Percentiles rank a stretch among this genome's conserved stretches.
Conservation (phyloP, 2,888 invertebrate genomes). For the Drosophila infuscata region DNA sequence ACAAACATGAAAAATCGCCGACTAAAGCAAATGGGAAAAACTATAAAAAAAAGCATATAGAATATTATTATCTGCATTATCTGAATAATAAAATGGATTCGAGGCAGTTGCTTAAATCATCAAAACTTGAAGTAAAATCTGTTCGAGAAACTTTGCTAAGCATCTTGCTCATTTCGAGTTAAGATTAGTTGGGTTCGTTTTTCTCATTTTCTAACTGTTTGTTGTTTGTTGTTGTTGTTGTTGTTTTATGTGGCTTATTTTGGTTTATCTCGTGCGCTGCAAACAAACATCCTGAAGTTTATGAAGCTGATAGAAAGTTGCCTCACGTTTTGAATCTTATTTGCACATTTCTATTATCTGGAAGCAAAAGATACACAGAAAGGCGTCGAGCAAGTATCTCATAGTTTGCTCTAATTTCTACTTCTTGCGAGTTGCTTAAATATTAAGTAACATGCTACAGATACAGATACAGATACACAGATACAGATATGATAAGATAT, state of each 20-base stretch:
- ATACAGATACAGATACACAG: conserved; percentile 39
- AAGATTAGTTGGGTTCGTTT: not conserved
- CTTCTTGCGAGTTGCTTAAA: conserved; percentile 70
- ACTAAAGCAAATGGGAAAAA: conserved; percentile 2
- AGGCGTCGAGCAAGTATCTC: conserved; percentile 41
- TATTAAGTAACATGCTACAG: conserved; percentile 72
- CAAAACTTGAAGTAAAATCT: conserved; percentile 6
- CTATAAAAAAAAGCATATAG: not conserved
- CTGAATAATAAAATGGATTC: not conserved
- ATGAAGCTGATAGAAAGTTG: conserved; percentile 61
- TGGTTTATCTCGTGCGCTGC: conserved; percentile 38
- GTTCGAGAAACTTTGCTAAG: conserved; percentile 28
- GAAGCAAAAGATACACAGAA: conserved; percentile 20
- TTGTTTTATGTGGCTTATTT: conserved; percentile 27
- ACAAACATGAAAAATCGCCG: not conserved
- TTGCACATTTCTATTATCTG: conserved; percentile 75
- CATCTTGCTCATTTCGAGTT: conserved; percentile 12
- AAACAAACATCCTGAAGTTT: conserved; percentile 38
- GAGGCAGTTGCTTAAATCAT: conserved; percentile 5
- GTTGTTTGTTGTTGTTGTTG: conserved; percentile 12
- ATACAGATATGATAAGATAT: conserved; percentile 72
- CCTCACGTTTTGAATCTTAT: conserved; percentile 67
- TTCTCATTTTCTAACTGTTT: conserved; percentile 1
- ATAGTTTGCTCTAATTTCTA: conserved; percentile 72
- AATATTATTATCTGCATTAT: conserved; percentile 1